phyloP scores from a whole-genome alignment of 2,113 vertebrate genomes.

The Hippocampus barbouri region DNA sequence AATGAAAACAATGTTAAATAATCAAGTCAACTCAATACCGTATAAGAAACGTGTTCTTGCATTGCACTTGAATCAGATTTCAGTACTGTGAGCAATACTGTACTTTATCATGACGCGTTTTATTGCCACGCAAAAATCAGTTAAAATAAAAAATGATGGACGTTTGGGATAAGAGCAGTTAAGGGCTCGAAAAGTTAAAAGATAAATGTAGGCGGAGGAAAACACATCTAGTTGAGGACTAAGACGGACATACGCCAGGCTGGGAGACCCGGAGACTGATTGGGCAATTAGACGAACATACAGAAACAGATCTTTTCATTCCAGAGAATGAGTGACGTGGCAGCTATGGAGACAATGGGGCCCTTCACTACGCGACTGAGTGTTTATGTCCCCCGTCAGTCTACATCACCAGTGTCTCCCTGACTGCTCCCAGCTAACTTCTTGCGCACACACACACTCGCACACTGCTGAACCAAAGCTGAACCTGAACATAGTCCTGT shows the following conservation, averaged over 20 bases:
- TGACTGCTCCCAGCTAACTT: conserved; percentile 64
- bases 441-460: conserved; percentile 9
- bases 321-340: conserved; percentile 46
- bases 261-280: conserved; percentile 39
- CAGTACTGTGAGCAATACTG: background rate
- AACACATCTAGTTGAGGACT: conserved; percentile 24
- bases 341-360: conserved; percentile 57
- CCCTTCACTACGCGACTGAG: conserved; percentile 57
- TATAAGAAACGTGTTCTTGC: background rate
- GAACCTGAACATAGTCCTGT: conserved; percentile 40
- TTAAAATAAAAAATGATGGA: background rate
- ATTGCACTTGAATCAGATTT: background rate
- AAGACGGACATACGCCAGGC: conserved; percentile 46
- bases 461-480: conserved; percentile 27
- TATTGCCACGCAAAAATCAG: background rate
- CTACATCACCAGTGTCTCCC: conserved; percentile 63
- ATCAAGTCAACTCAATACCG: too few species aligned
- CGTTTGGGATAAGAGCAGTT: conserved; percentile 10
- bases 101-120: background rate
- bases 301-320: conserved; percentile 57
- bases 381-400: conserved; percentile 70
- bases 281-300: conserved; percentile 65
- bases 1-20: too few species aligned
- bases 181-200: conserved; percentile 9
- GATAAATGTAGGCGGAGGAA: conserved; percentile 11